Evolutionary conservation across 2,113 vertebrate species (phyloP).

Genomic region (Phrynocephalus versicolor): DNA sequence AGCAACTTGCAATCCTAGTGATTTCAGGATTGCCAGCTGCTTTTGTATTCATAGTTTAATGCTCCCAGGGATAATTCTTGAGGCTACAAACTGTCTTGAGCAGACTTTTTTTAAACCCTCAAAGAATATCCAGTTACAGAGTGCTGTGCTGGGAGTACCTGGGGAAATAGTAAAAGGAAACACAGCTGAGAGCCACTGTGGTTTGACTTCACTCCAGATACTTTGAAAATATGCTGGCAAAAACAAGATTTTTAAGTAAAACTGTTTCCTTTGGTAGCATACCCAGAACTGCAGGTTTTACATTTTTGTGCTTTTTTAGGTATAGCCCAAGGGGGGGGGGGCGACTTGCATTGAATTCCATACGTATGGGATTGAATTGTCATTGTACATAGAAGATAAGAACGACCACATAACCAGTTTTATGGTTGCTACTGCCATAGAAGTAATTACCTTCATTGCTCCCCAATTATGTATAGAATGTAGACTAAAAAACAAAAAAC

Average conservation of each 20-base stretch:
- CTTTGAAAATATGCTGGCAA: slow-evolving; percentile 85
- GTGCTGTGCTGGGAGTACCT: slow-evolving; percentile 77
- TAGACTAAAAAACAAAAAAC: not conserved
- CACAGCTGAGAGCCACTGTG: slow-evolving; percentile 80
- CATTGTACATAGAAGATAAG: not conserved
- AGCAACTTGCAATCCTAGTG: slow-evolving; percentile 53
- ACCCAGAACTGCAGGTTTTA: slow-evolving; percentile 78
- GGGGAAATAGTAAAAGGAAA: slow-evolving; percentile 83
- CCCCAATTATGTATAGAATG: not conserved
- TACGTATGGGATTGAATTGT: slow-evolving; percentile 42
- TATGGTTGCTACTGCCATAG: not conserved
- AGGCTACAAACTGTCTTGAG: slow-evolving; percentile 73
- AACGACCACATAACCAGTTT: slow-evolving; percentile 21
- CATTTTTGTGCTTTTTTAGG: slow-evolving; percentile 71
- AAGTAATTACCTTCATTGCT: not conserved
- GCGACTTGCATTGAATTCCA: slow-evolving; percentile 48
- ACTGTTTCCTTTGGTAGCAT: slow-evolving; percentile 87
- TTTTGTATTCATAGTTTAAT: slow-evolving; percentile 56
- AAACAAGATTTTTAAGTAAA: slow-evolving; percentile 83
- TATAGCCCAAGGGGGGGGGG: slow-evolving; percentile 55
- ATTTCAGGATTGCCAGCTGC: slow-evolving; percentile 55
- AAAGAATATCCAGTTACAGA: slow-evolving; percentile 79
- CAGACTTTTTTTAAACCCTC: slow-evolving; percentile 51
- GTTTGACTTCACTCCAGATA: slow-evolving; percentile 84
- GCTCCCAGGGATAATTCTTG: slow-evolving; percentile 73